Evolutionary conservation across 2,113 vertebrate species (phyloP).

Genomic region (Lycaon pictus): DNA sequence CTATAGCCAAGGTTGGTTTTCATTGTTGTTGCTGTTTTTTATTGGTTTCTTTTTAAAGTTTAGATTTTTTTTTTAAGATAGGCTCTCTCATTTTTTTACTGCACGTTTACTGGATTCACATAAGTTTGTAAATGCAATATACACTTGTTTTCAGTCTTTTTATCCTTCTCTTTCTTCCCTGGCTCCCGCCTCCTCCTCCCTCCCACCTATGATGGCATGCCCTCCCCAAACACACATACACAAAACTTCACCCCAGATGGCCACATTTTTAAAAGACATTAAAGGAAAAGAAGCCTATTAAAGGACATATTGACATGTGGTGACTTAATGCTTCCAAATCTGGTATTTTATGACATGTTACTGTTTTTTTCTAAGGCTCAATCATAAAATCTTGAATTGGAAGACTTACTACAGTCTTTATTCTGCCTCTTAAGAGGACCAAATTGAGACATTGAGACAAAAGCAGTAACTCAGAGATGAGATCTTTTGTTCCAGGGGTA

Average conservation of each 20-base stretch:
- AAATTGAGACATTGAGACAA: not conserved
- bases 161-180: not conserved
- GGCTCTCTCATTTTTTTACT: not conserved
- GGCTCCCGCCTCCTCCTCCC: no score
- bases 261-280: not conserved
- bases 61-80: not conserved
- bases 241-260: not conserved
- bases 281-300: constrained; percentile 4
- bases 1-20: not conserved
- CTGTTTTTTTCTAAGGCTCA: constrained; percentile 49
- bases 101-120: not conserved
- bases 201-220: not conserved
- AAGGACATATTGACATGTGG: not conserved
- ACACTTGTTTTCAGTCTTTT: not conserved
- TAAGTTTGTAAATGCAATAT: not conserved
- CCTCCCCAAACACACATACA: not conserved
- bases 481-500: not conserved
- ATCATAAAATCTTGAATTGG: constrained; percentile 39
- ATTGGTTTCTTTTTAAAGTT: not conserved
- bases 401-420: not conserved
- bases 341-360: not conserved
- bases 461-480: not conserved
- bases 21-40: not conserved
- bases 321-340: constrained; percentile 48
- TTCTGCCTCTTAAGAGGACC: constrained; percentile 21